A percentile compares a stretch with the other conserved stretches of the same genome.
These are phyloP conservation scores for Leucophenga maculata DNA, from an alignment of 2,888 invertebrate species.

Conservation along the genomic window DNA sequence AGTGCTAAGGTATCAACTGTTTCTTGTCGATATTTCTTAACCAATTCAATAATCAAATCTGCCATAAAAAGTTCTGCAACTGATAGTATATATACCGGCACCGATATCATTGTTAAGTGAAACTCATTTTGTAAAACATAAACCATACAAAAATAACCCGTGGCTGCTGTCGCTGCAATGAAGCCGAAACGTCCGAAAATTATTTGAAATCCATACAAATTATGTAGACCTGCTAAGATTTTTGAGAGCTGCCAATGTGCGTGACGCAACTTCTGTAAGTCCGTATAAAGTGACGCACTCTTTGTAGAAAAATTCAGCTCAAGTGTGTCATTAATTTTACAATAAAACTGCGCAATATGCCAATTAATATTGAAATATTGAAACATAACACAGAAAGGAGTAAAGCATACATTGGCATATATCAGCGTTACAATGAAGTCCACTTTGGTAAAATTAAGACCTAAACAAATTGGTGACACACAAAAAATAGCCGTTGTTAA, in stretches of 20 bases:
- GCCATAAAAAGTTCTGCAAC: neutral
- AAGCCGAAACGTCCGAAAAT: neutral
- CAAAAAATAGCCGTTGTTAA: no score
- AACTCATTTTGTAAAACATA: neutral
- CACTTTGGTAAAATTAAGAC: neutral
- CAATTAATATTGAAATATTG: neutral
- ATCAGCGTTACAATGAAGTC: neutral
- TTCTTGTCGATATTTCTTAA: neutral
- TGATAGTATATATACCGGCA: neutral
- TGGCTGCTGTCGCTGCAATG: neutral
- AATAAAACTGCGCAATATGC: neutral
- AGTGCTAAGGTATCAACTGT: neutral
- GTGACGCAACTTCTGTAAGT: neutral
- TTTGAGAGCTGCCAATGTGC: constrained; percentile 10
- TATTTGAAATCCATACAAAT: neutral
- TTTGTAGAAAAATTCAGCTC: neutral
- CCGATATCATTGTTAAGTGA: neutral
- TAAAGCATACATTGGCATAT: constrained; percentile 1
- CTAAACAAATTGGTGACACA: neutral
- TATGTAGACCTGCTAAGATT: neutral
- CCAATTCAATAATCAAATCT: constrained; percentile 8
- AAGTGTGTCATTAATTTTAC: constrained; percentile 9
- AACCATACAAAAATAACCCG: neutral
- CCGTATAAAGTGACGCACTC: neutral
- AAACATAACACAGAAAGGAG: neutral